Percentiles rank a stretch among this genome's conserved stretches.
These are phyloP conservation scores for Pristis pectinata DNA, from an alignment of 2,797 vertebrate species.

Conservation along the genomic window DNA sequence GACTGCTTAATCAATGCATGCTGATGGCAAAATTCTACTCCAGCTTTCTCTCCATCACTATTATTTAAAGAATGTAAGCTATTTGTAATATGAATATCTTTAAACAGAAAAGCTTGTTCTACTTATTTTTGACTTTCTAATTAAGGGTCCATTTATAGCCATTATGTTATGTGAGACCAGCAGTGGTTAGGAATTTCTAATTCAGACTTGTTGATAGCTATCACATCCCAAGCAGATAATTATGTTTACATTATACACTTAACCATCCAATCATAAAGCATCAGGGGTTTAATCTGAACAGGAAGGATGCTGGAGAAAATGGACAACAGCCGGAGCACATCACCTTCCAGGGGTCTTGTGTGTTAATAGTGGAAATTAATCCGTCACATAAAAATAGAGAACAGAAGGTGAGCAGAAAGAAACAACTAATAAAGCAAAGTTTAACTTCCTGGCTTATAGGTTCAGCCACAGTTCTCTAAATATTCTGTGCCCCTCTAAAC, in stretches of 20 bases:
- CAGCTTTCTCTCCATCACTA: background rate
- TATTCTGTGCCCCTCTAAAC: background rate
- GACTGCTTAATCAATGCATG: conserved; percentile 18
- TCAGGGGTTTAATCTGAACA: conserved; percentile 44
- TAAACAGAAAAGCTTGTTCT: background rate
- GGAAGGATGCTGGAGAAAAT: conserved; percentile 47
- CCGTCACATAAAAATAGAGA: conserved; percentile 38
- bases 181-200: background rate
- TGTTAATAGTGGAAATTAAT: conserved; percentile 46
- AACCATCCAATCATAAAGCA: conserved; percentile 40
- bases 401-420: conserved; percentile 9
- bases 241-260: conserved; percentile 41
- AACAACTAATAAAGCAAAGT: background rate
- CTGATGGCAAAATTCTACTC: conserved; percentile 16
- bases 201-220: conserved; percentile 20
- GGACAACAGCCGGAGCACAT: conserved; percentile 42
- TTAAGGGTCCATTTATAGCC: conserved; percentile 52
- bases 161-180: background rate
- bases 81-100: conserved; percentile 20
- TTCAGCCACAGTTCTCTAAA: background rate
- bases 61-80: conserved; percentile 5
- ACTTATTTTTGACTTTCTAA: conserved; percentile 49
- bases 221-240: conserved; percentile 40
- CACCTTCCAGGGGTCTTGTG: conserved; percentile 41
- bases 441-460: background rate